phyloP scores from a whole-genome alignment of 2,888 invertebrate species.

The Caenorhabditis doughertyi region DNA sequence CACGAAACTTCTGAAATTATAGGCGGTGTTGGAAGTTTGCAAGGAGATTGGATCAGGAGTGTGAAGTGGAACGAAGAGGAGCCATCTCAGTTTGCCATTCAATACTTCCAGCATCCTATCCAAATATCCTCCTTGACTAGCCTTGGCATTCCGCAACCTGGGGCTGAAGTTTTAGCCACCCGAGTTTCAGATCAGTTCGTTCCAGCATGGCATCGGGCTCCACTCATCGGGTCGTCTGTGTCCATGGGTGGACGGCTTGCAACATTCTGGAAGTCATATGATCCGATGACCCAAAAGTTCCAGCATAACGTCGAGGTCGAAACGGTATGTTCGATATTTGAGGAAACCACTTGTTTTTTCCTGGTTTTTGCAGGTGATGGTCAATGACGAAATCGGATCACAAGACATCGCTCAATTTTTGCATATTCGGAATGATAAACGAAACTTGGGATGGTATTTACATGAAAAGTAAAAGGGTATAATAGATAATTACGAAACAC shows the following conservation, averaged over 20 bases:
- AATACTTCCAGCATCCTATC: slow-evolving; percentile 65
- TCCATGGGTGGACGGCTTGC: slow-evolving; percentile 44
- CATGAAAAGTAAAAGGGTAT: slow-evolving; percentile 32
- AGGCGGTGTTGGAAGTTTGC: slow-evolving; percentile 62
- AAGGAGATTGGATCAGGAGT: slow-evolving; percentile 63
- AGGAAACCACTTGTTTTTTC: neutral
- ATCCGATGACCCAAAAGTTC: slow-evolving; percentile 39
- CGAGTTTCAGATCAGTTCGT: slow-evolving; percentile 44
- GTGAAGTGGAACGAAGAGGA: slow-evolving; percentile 62
- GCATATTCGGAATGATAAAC: slow-evolving; percentile 31
- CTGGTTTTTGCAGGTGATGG: neutral
- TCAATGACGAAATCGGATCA: slow-evolving; percentile 20
- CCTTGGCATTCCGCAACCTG: slow-evolving; percentile 49
- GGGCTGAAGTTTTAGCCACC: slow-evolving; percentile 52
- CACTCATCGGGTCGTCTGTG: slow-evolving; percentile 44
- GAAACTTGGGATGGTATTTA: slow-evolving; percentile 52
- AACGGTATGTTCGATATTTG: slow-evolving; percentile 9
- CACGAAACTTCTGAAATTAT: slow-evolving; percentile 60
- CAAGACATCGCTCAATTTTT: slow-evolving; percentile 36
- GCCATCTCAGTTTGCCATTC: slow-evolving; percentile 64
- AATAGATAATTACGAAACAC: neutral
- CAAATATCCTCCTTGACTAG: slow-evolving; percentile 60
- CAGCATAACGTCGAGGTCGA: slow-evolving; percentile 56
- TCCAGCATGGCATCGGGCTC: slow-evolving; percentile 57
- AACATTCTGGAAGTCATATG: slow-evolving; percentile 52